Evolutionary conservation across 2,113 vertebrate species (phyloP).

Genomic region (Corythornis vintsioides): DNA sequence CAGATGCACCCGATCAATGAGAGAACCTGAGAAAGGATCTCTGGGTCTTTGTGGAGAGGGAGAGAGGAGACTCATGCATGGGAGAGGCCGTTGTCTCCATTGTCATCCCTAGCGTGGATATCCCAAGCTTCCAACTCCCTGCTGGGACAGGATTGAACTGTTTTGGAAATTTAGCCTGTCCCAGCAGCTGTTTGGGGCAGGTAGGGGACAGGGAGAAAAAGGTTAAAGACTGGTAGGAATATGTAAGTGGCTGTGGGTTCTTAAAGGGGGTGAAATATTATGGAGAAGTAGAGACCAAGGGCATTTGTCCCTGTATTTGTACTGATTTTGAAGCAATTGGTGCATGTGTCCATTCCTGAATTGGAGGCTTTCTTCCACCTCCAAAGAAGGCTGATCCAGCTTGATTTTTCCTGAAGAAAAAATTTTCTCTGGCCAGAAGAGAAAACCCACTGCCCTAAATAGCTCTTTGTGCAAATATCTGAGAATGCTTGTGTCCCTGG

Average conservation of each 20-base stretch:
- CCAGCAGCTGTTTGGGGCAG: background rate
- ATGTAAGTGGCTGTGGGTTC: accelerated
- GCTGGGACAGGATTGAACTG: accelerated
- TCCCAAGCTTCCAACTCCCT: background rate
- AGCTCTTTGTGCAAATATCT: background rate
- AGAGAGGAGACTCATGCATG: background rate
- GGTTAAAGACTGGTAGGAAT: background rate
- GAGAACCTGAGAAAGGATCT: slow-evolving; percentile 31
- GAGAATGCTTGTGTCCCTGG: background rate
- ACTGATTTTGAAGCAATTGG: background rate
- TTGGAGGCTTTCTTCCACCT: background rate
- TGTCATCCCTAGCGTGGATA: background rate
- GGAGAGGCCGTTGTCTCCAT: background rate
- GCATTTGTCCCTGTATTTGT: background rate
- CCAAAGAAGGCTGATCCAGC: background rate
- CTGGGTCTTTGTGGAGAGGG: background rate
- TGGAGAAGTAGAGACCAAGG: background rate
- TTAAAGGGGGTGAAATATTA: background rate
- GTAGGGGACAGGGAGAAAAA: background rate
- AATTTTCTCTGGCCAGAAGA: background rate
- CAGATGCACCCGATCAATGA: slow-evolving; percentile 60
- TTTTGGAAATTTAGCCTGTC: background rate
- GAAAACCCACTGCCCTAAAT: background rate
- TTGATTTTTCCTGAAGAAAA: background rate
- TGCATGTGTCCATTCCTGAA: accelerated